Base-by-base conservation (phyloP, 2,797 vertebrate species). In the Selene dorsalis region DNA sequence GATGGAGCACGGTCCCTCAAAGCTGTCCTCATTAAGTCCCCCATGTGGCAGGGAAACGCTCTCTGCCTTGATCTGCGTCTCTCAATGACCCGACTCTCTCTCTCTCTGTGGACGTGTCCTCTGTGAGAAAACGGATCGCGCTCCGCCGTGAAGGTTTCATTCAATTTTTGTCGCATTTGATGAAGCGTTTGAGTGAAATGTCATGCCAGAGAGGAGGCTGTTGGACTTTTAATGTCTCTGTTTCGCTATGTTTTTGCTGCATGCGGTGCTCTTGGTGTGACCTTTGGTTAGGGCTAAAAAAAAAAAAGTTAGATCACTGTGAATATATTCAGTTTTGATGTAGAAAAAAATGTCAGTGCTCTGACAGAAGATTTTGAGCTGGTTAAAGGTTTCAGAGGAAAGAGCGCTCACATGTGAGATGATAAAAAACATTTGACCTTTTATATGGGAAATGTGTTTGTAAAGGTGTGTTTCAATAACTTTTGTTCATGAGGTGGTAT, bases 1-100 rank as follows among this genome's bases (percentile, higher is more conserved):
- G 89, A 86, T n/a, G 66, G 20, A 83, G 69, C 71, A 14, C 57
- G 61, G 75, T 47, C 82, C 68, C 64, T 61, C 26, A 70, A 73
- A 84, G 73, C 78, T 17, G 82, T 75, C 73, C 80, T 83, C 79
- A 91, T 79, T 79, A 87, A 82, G 73, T 80, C 66, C 79, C 84
- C 79, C 77, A 64, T 56, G 85, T 53, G 84, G 72, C 74, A 53
- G 32, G 52, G 84, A 73, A 79, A 77, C 4, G 20, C 77, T 79
- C 77, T 47, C 70, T 43, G 69, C 82, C 86, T 89, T 90, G 71
- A 89, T 84, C 76, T 47, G 65, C 5, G 73, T 68, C 66, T 83
- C 88, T 88, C 86, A 47, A 66, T 50, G 85, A 87, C 85, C 75
- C 0, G 43, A 48, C 65, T 78, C 75, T 16, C 70, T 86, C 84